Base-by-base conservation (phyloP, 2,888 invertebrate genomes). In the Callyntrura sp. region DNA sequence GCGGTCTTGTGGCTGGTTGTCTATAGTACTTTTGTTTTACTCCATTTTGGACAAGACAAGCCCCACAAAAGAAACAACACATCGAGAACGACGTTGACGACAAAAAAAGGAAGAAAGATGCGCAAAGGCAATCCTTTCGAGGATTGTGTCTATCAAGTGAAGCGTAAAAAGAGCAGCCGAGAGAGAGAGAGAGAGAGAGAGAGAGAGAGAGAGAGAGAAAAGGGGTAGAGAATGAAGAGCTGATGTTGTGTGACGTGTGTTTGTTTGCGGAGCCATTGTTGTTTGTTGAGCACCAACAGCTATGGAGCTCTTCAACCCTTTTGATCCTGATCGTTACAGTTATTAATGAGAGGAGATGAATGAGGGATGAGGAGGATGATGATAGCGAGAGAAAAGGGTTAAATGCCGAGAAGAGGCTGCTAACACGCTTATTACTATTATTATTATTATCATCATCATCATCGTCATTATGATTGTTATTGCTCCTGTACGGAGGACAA, bases 391-490 rank as follows among this genome's bases (percentile, higher is more conserved):
- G n/a, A 70, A 73, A 73, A 51, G 73, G 73, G 70, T 70, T 70
- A 65, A 11, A 23, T 62, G 60, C 60, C 60, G 60, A 62, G 60
- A 62, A 25, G 12, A 45, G 45, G 70, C 45, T 43, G 70, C 70
- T 73, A 45, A 76, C 76, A 76, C 76, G 76, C 76, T 76, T 76
- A 76, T 76, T 25, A 76, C 57, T n/a, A n/a, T n/a, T n/a, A n/a
- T n/a, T n/a, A n/a, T n/a, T n/a, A n/a, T n/a, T n/a, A n/a, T n/a
- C n/a, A n/a, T n/a, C n/a, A n/a, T n/a, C n/a, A n/a, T n/a, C n/a
- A n/a, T n/a, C n/a, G n/a, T n/a, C n/a, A n/a, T n/a, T n/a, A n/a
- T n/a, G n/a, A n/a, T n/a, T n/a, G n/a, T n/a, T n/a, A n/a, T n/a
- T n/a, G n/a, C n/a, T n/a, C n/a, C n/a, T 79, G 57, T 79, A 60